Percentiles rank a stretch among this genome's conserved stretches.
These are phyloP conservation scores for Melanostoma scalare DNA, from an alignment of 2,888 invertebrate species.

Conservation along the genomic window DNA sequence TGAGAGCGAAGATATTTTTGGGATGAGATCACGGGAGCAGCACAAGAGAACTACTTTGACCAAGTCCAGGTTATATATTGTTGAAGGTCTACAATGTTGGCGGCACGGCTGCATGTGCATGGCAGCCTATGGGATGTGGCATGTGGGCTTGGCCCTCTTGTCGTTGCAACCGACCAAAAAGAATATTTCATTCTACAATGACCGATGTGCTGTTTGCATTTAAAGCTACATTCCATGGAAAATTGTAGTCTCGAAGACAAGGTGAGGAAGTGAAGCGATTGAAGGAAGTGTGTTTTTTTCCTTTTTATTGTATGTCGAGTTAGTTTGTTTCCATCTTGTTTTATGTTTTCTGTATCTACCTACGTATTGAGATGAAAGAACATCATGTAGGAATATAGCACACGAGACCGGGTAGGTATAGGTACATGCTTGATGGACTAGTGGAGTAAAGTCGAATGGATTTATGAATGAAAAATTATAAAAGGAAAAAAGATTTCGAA, in stretches of 20 bases:
- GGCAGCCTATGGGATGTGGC: background rate
- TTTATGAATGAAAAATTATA: conserved; percentile 60
- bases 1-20: conserved; percentile 23
- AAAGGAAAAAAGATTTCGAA: no score
- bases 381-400: conserved; percentile 34
- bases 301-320: conserved; percentile 54
- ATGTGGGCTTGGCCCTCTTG: conserved; percentile 49
- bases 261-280: background rate
- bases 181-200: conserved; percentile 37
- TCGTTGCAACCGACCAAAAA: conserved; percentile 47
- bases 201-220: conserved; percentile 37
- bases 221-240: conserved; percentile 46
- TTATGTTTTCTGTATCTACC: conserved; percentile 23
- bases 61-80: conserved; percentile 45
- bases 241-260: conserved; percentile 18
- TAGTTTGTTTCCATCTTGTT: conserved; percentile 22
- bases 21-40: conserved; percentile 34
- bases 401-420: conserved; percentile 9
- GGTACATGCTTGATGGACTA: conserved; percentile 5
- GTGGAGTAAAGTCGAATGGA: conserved; percentile 45
- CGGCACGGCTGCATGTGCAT: background rate
- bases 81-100: conserved; percentile 42
- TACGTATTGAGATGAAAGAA: conserved; percentile 14
- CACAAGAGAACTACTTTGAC: conserved; percentile 12
- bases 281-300: conserved; percentile 23